Base-by-base conservation (phyloP, 2,888 invertebrate species). In the Caradrina clavipalpis region DNA sequence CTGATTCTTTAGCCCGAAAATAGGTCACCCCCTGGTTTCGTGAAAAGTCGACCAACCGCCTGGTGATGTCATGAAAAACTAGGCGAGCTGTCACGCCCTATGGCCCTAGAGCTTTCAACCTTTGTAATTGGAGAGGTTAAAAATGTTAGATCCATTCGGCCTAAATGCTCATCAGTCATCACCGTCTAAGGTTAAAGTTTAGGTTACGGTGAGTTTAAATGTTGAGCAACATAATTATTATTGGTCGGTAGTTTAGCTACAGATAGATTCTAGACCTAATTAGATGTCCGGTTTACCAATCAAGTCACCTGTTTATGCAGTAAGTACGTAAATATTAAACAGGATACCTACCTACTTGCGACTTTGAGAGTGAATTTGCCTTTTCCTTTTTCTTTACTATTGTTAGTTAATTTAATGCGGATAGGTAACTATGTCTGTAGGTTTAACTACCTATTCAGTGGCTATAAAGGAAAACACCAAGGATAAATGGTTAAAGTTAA, bases 381-480 rank as follows among this genome's bases (percentile, higher is more conserved):
- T 22, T 42, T 21, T 8, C 17, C 17, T 19, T 19, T 19, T 50
- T 19, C n/a, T 21, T 19, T 45, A 45, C 10, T 15, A 11, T 21
- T 75, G 15, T 15, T 45, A 45, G 26, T 19, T 45, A 11, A 45
- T 19, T 54, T 26, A 26, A 26, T 26, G 2, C 4, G 11, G 15
- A 10, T 2, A 3, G 4, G 3, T 21, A 31, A 15, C n/a, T n/a
- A n/a, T n/a, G n/a, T n/a, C n/a, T n/a, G 42, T 42, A 42, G 42
- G 2, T n/a, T n/a, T n/a, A n/a, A 8, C 10, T 35, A 35, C 22
- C 15, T 66, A 35, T 19, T 72, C 21, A 13, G 6, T 42, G 35
- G 26, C 31, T 31, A 31, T 31, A 5, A 1, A 63, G 64, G 74
- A 64, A 55, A 54, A 73, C 26, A 42, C 15, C 53, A 47, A 53